Conservation (phyloP, 2,888 invertebrate species). For the Erpobdella octoculata region DNA sequence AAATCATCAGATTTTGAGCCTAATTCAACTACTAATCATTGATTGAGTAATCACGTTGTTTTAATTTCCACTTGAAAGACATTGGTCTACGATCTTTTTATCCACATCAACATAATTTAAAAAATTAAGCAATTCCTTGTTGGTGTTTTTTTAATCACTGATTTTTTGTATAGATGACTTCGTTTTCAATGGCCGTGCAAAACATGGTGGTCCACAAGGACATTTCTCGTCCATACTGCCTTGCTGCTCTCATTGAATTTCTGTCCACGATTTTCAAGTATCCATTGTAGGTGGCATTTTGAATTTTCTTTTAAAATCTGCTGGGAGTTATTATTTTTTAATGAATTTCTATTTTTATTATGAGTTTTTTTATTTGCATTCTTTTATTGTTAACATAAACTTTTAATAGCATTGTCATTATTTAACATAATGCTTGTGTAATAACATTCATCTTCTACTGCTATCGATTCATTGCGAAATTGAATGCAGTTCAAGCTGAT, state of each 20-base stretch:
- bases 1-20: no score
- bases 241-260: slow-evolving; percentile 75
- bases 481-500: background rate
- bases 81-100: no score
- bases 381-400: background rate
- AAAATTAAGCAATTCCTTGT: background rate
- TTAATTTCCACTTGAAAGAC: background rate
- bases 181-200: slow-evolving; percentile 28
- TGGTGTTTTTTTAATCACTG: background rate
- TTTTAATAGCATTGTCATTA: no score
- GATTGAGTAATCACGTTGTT: background rate
- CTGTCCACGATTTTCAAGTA: slow-evolving; percentile 57
- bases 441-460: no score
- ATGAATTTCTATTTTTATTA: no score
- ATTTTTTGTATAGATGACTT: slow-evolving; percentile 28
- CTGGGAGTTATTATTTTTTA: no score
- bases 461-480: no score
- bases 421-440: no score
- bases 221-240: slow-evolving; percentile 77
- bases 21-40: no score
- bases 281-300: slow-evolving; percentile 46
- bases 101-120: no score
- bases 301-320: no score
- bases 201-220: slow-evolving; percentile 52
- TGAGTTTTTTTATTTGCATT: background rate